phyloP scores from a whole-genome alignment of 2,888 invertebrate species.

The Ditula angustiorana region DNA sequence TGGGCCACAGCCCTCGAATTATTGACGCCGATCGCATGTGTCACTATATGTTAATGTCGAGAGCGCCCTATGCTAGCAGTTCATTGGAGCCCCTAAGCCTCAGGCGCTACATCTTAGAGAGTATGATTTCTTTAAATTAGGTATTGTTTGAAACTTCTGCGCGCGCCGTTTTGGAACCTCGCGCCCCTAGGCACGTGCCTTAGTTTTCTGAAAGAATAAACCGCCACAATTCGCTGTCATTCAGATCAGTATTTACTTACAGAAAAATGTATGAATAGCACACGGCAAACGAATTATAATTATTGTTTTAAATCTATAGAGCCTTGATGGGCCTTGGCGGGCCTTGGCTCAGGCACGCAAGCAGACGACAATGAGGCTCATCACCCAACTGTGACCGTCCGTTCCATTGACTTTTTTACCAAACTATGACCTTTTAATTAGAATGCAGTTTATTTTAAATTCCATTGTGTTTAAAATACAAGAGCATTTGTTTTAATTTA shows the following conservation, averaged over 20 bases:
- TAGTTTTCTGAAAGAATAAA: too few species aligned
- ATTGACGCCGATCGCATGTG: too few species aligned
- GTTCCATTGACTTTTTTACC: constrained; percentile 26
- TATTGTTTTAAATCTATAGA: not conserved
- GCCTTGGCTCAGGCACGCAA: constrained; percentile 24
- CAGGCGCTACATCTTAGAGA: too few species aligned
- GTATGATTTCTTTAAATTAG: too few species aligned
- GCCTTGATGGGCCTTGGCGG: constrained; percentile 1
- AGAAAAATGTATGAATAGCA: not conserved
- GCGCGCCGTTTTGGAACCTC: too few species aligned
- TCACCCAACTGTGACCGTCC: constrained; percentile 36
- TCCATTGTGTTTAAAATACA: constrained; percentile 30
- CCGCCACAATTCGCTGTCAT: too few species aligned
- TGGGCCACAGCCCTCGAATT: too few species aligned
- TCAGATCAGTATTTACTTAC: not conserved
- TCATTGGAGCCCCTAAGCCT: too few species aligned
- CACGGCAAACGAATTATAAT: not conserved
- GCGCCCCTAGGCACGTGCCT: too few species aligned
- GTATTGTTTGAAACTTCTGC: too few species aligned
- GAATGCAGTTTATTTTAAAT: constrained; percentile 25
- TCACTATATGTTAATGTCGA: too few species aligned
- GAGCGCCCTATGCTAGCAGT: too few species aligned
- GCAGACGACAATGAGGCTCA: constrained; percentile 25
- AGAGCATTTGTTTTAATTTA: not conserved
- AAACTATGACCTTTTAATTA: constrained; percentile 29